phyloP scores from a whole-genome alignment of 1,140 invertebrate genomes.

The Polyergus mexicanus region DNA sequence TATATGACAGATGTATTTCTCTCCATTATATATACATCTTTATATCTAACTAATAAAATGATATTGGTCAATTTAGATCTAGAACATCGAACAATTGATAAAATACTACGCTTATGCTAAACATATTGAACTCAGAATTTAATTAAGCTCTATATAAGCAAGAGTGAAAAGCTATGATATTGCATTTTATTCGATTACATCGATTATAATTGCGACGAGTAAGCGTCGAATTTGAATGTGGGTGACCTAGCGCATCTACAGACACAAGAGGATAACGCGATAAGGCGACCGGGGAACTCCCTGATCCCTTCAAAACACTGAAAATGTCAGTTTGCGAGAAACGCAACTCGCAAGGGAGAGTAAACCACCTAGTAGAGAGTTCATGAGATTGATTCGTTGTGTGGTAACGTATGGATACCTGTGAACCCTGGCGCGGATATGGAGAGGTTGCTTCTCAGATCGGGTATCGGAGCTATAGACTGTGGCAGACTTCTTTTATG shows the following conservation, averaged over 20 bases:
- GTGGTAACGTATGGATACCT: slow-evolving; percentile 86
- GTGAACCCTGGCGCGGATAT: slow-evolving; percentile 88
- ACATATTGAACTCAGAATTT: background rate
- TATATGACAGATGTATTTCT: slow-evolving; percentile 9
- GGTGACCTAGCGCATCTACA: slow-evolving; percentile 36
- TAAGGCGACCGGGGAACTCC: slow-evolving; percentile 34
- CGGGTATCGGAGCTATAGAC: slow-evolving; percentile 92
- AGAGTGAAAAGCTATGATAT: background rate
- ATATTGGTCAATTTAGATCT: background rate
- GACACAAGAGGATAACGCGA: slow-evolving; percentile 37
- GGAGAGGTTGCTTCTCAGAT: slow-evolving; percentile 92
- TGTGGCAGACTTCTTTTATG: slow-evolving; percentile 93
- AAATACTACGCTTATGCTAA: background rate
- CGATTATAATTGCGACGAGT: slow-evolving; percentile 24
- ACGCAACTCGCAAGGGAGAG: slow-evolving; percentile 72
- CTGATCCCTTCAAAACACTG: slow-evolving; percentile 45
- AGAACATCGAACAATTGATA: background rate
- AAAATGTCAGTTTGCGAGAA: slow-evolving; percentile 60
- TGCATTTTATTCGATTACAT: slow-evolving; percentile 8
- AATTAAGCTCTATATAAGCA: background rate
- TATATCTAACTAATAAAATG: background rate
- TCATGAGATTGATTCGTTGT: slow-evolving; percentile 71
- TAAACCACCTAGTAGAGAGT: slow-evolving; percentile 74
- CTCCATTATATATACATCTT: background rate
- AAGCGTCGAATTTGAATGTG: slow-evolving; percentile 43